Conservation (phyloP, 2,888 invertebrate species). For the Drymonia ruficornis region DNA sequence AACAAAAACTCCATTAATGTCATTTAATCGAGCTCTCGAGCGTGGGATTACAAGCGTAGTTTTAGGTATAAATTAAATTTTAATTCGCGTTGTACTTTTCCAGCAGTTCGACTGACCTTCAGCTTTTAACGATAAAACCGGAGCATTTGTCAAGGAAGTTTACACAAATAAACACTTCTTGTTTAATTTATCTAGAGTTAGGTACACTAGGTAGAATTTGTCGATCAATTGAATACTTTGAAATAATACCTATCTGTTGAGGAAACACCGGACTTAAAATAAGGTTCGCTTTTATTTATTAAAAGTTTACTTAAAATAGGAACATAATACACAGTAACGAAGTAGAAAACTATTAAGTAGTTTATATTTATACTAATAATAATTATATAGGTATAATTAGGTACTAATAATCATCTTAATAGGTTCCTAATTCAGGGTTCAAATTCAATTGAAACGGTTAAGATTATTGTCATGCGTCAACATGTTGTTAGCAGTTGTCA, state of each 20-base stretch:
- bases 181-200: conserved; percentile 14
- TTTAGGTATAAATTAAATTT: conserved; percentile 74
- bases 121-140: conserved; percentile 59
- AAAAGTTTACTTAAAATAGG: too few species aligned
- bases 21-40: conserved; percentile 72
- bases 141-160: conserved; percentile 59
- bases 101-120: conserved; percentile 66
- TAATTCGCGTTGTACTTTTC: conserved; percentile 74
- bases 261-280: neutral
- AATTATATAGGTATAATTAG: too few species aligned
- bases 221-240: neutral
- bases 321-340: too few species aligned
- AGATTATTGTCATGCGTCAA: too few species aligned
- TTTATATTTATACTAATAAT: too few species aligned
- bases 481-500: too few species aligned
- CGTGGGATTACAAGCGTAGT: conserved; percentile 72
- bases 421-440: too few species aligned
- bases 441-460: too few species aligned
- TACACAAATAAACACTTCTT: conserved; percentile 45
- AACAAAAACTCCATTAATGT: conserved; percentile 69
- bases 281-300: neutral
- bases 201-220: conserved; percentile 3
- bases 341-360: too few species aligned
- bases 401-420: too few species aligned
- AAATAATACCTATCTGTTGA: neutral